phyloP scores from a whole-genome alignment of 2,797 vertebrate genomes.

The Danionella dracula region DNA sequence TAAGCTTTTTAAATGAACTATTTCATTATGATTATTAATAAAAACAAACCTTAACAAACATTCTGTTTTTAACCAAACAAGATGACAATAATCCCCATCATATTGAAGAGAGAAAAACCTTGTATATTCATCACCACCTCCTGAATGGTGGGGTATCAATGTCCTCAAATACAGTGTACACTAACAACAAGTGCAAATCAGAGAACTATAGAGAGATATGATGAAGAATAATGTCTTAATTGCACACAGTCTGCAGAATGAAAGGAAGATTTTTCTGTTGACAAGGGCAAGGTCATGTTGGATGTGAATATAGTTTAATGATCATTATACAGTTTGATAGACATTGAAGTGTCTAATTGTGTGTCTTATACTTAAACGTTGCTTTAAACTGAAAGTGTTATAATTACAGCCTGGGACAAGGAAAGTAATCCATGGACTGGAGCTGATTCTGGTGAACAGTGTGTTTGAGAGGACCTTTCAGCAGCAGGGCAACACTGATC shows the following conservation, averaged over 20 bases:
- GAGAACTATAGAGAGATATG: conserved; percentile 54
- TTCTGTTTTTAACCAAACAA: neutral
- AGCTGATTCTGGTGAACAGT: neutral
- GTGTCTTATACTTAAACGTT: conserved; percentile 22
- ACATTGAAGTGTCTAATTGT: conserved; percentile 25
- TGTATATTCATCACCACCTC: neutral
- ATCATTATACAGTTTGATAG: conserved; percentile 23
- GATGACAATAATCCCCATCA: neutral
- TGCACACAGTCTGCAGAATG: conserved; percentile 66
- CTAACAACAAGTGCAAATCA: conserved; percentile 71
- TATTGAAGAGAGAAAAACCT: neutral
- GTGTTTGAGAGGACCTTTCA: neutral
- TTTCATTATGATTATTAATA: too few relatives aligned
- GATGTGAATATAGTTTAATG: conserved; percentile 32
- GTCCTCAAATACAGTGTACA: conserved; percentile 26
- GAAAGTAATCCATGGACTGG: neutral
- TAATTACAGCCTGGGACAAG: conserved; percentile 6
- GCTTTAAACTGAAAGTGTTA: neutral
- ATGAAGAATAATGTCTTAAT: conserved; percentile 72
- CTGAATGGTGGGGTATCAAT: neutral
- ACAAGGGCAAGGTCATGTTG: conserved; percentile 25
- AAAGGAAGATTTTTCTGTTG: conserved; percentile 11
- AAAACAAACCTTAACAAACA: neutral
- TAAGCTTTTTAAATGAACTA: too few relatives aligned
- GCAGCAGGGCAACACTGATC: neutral